Percentiles rank a stretch among this genome's conserved stretches.
These are phyloP conservation scores for Limnephilus rhombicus DNA, from an alignment of 2,888 invertebrate species.

Conservation along the genomic window DNA sequence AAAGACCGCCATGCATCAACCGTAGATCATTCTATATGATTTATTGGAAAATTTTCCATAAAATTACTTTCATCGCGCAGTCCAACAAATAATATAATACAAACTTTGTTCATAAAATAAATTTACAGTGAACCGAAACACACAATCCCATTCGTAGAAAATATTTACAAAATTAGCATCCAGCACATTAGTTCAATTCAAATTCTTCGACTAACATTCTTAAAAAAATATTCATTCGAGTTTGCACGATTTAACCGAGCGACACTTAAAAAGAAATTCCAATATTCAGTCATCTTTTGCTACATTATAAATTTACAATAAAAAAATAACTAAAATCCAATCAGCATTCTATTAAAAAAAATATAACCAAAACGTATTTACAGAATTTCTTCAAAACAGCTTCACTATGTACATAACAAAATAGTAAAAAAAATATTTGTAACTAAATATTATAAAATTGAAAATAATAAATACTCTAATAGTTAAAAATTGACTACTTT, in stretches of 20 bases:
- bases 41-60: conserved; percentile 39
- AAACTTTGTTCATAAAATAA: conserved; percentile 39
- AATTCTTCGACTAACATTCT: conserved; percentile 16
- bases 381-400: conserved; percentile 11
- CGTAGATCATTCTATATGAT: conserved; percentile 29
- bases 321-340: conserved; percentile 39
- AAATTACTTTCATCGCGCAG: conserved; percentile 5
- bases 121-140: conserved; percentile 25
- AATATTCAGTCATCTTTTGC: conserved; percentile 35
- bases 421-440: conserved; percentile 44
- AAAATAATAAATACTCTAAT: conserved; percentile 55
- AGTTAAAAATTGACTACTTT: conserved; percentile 51
- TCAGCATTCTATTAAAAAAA: conserved; percentile 39
- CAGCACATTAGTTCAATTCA: background rate
- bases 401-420: conserved; percentile 45
- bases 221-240: conserved; percentile 44
- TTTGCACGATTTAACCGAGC: conserved; percentile 8
- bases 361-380: conserved; percentile 42
- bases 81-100: conserved; percentile 43
- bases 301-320: conserved; percentile 30
- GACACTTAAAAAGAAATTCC: conserved; percentile 30
- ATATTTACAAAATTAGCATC: background rate
- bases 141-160: conserved; percentile 10
- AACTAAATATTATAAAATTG: conserved; percentile 43
- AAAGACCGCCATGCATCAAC: background rate